Evolutionary conservation across 2,113 vertebrate species (phyloP), one percentile per base, ranked within the genome.

Genomic region (Chrysochloris asiatica): DNA sequence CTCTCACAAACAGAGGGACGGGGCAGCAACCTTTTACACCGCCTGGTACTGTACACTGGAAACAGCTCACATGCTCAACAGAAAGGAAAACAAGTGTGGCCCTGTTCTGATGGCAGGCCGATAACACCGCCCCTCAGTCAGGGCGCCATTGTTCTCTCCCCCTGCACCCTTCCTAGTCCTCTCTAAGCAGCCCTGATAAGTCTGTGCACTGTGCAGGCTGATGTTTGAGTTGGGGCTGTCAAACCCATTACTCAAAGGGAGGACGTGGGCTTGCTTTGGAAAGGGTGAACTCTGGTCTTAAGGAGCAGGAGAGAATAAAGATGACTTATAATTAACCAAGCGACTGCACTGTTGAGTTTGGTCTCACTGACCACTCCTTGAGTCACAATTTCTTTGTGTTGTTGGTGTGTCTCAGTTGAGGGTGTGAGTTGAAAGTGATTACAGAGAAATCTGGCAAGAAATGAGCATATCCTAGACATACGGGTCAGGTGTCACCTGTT

Each of bases 31-130:
- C 98, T 98, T 96, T 98, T 96, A 98, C 97, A 97, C 98, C 8
- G 97, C 97, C 97, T 98, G 98, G 98, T 98, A 99, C 98, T 87
- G 98, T 97, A 98, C 98, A 97, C 97, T 86, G 89, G 94, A 93
- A 92, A 96, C 91, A 50, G 94, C 96, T 97, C 93, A 93, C 94
- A 92, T 9, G 86, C 94, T 93, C 95, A 52, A 33, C 94, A 92
- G 96, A 95, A 92, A 97, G 97, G 95, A 97, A 98, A 98, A 95
- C 97, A 98, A 96, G 92, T 63, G 52, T 93, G 82, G 94, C 91
- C 87, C 95, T 94, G 96, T 97, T 97, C 97, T 89, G 96, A 98
- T 95, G 98, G 96, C 92, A 92, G 95, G 95, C 89, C 93, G 98
- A 98, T 98, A 98, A 98, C 86, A 2, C 63, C 54, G 47, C 83